These are phyloP conservation scores for Aphelenchoides bicaudatus DNA, from an alignment of 2,888 invertebrate species.

Conservation along the genomic window DNA sequence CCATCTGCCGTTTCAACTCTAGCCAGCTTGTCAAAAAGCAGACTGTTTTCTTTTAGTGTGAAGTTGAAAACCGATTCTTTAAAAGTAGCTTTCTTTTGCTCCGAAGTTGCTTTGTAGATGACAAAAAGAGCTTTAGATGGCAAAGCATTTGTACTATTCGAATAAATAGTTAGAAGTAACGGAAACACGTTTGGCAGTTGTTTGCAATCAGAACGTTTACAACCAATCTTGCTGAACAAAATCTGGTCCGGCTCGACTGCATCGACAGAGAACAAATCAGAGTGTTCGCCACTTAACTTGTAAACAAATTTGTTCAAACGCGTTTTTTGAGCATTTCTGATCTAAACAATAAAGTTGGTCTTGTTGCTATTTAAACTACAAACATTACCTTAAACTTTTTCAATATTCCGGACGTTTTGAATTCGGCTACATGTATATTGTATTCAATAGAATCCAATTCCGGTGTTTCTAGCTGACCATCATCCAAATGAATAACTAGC, in stretches of 20 bases:
- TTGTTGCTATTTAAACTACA: background rate
- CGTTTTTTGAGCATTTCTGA: conserved; percentile 8
- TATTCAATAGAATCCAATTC: conserved; percentile 16
- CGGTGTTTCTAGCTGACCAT: background rate
- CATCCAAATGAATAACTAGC: conserved; percentile 3
- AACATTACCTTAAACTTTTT: conserved; percentile 13
- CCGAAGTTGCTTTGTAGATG: background rate
- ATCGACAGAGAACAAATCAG: conserved; percentile 14
- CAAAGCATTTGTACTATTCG: background rate
- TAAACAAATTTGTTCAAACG: conserved; percentile 10
- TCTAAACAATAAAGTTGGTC: background rate
- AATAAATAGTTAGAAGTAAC: background rate
- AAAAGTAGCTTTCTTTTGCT: conserved; percentile 1
- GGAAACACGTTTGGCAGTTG: background rate
- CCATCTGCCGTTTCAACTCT: background rate
- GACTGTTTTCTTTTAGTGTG: background rate
- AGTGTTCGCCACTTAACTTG: conserved; percentile 1
- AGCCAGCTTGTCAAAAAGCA: background rate
- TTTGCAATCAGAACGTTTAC: conserved; percentile 1
- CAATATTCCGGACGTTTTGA: conserved; percentile 7
- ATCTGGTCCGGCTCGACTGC: background rate
- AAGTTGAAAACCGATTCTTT: background rate
- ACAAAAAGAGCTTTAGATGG: conserved; percentile 4
- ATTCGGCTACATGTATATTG: conserved; percentile 4
- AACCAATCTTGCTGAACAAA: background rate